Evolutionary conservation across 2,113 vertebrate species (phyloP).

Genomic region (Paratilapia polleni): DNA sequence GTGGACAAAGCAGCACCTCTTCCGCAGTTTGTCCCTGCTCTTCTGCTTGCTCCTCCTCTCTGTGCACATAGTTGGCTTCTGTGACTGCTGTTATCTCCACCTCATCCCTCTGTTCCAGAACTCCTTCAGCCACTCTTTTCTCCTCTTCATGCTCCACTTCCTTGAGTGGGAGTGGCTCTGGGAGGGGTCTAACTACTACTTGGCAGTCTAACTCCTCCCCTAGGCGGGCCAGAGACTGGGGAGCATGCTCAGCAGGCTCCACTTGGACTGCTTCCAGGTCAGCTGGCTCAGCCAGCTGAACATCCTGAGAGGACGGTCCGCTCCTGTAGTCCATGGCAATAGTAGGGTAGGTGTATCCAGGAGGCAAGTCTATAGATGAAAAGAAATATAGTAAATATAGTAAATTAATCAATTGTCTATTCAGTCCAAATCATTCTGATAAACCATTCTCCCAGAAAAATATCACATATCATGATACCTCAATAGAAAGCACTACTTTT

Average conservation of each 20-base stretch:
- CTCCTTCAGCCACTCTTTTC: constrained; percentile 38
- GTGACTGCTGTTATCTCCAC: constrained; percentile 38
- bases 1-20: constrained; percentile 69
- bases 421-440: not conserved
- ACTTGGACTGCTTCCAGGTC: constrained; percentile 87
- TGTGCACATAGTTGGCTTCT: constrained; percentile 55
- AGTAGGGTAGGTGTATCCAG: constrained; percentile 84
- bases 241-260: constrained; percentile 68
- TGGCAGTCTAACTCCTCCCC: constrained; percentile 72
- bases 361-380: constrained; percentile 84
- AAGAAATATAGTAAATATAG: not conserved
- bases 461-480: not conserved
- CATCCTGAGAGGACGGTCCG: constrained; percentile 78
- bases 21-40: constrained; percentile 58
- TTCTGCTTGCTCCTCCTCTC: constrained; percentile 52
- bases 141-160: constrained; percentile 58
- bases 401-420: not conserved
- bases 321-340: constrained; percentile 83
- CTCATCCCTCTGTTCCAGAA: constrained; percentile 64
- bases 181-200: constrained; percentile 69
- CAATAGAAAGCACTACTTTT: not conserved
- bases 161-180: constrained; percentile 63
- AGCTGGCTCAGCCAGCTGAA: constrained; percentile 85
- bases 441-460: not conserved
- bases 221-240: constrained; percentile 63